phyloP scores from a whole-genome alignment of 1,140 invertebrate genomes.

The Diploscapter pachys region DNA sequence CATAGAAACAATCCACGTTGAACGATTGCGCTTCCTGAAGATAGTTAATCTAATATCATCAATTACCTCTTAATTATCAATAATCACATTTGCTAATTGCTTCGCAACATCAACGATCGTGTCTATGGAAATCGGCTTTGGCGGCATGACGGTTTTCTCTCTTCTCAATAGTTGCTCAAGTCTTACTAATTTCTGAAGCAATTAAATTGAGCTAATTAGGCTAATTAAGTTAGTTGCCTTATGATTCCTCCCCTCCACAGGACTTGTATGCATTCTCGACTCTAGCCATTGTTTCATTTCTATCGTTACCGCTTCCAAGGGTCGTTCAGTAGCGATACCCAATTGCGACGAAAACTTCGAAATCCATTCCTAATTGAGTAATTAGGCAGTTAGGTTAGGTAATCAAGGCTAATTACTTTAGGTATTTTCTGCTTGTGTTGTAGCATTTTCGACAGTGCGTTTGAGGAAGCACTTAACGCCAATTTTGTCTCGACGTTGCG shows the following conservation, averaged over 20 bases:
- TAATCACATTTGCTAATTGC: not conserved
- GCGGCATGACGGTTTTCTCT: constrained; percentile 3
- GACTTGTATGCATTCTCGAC: constrained; percentile 8
- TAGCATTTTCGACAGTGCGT: too few species aligned
- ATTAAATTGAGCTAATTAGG: not conserved
- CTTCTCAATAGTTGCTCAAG: constrained; percentile 1
- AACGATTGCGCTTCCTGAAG: not conserved
- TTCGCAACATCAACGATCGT: constrained; percentile 4
- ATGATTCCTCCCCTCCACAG: constrained; percentile 15
- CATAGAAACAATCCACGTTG: constrained; percentile 3
- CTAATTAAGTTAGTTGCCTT: not conserved
- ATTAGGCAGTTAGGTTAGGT: too few species aligned
- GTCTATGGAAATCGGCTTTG: constrained; percentile 1
- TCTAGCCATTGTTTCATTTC: constrained; percentile 12
- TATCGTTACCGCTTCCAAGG: not conserved
- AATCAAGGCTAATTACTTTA: too few species aligned
- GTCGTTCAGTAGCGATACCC: not conserved
- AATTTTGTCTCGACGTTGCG: too few species aligned
- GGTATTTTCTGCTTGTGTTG: too few species aligned
- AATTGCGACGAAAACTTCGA: too few species aligned
- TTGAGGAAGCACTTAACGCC: too few species aligned
- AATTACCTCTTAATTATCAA: too few species aligned
- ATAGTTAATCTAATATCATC: too few species aligned
- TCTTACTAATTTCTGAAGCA: constrained; percentile 3
- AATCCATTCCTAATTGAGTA: too few species aligned